Evolutionary conservation across 2,888 invertebrate species (phyloP), one percentile per base, ranked within the genome.

Genomic region (Eupithecia subfuscata): DNA sequence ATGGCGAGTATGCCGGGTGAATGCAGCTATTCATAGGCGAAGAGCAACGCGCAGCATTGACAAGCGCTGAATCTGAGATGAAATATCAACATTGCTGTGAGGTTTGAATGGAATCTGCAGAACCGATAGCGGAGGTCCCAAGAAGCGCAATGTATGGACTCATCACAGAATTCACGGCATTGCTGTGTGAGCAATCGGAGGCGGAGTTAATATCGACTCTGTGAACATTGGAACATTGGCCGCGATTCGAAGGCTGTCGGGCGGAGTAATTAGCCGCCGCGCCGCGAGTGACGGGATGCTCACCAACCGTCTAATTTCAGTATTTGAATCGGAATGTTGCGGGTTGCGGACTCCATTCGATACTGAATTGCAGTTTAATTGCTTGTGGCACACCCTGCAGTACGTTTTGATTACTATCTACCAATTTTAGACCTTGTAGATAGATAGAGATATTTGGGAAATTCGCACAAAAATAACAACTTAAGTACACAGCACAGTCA

Each of bases 351-450:
- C 60, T 60, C 6, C 25, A 25, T 60, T 60, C 60, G 60, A 60
- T 60, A 25, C 60, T 60, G 60, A 60, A 60, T 60, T 60, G 22
- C 60, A 60, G 25, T 60, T 60, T 25, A 60, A 60, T 60, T 60
- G 60, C 60, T 56, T 60, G 56, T 65, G 56, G 69, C 64, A 56
- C 52, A 70, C 43, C 25, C 11, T 22, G 64, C n/a, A 70, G 73
- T 71, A 22, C 52, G 22, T 22, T 25, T 60, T 60, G 25, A 60
- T 25, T 60, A 60, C 60, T 60, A 14, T 60, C 25, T 12, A 25
- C 12, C 14, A 22, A 56, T 25, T 60, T 25, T 60, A 25, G 25
- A 60, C 30, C 30, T 30, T 30, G 30, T 0, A 40, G n/a, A 56
- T 7, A 9, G 37, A 52, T 8, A 52, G 52, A 52, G 30, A 18